Evolutionary conservation across 2,113 vertebrate genomes (phyloP), one percentile per base, ranked within the genome.

Genomic region (Lipophrys pholis): DNA sequence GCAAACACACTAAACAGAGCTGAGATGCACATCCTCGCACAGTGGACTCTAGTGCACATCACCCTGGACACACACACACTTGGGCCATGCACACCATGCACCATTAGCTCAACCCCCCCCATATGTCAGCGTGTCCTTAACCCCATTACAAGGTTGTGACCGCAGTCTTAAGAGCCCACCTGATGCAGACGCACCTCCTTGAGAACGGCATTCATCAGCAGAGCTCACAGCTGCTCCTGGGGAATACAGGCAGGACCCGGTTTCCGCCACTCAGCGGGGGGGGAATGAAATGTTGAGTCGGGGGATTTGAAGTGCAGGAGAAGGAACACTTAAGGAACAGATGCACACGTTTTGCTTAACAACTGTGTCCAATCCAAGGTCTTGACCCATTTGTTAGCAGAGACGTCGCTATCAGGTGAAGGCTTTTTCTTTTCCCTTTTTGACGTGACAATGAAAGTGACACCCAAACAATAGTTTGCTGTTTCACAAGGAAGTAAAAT

Each of bases 141-240:
- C 83, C 85, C 85, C 74, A 81, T 90, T 84, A 87, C 81, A 54
- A 81, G 87, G 80, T 83, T 76, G 46, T 16, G 81, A 73, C 85
- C 75, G 21, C 0, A 4, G 17, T 35, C 43, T 67, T 67, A 40
- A 74, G 59, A 81, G 85, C 78, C 90, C 91, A 95, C 95, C 94
- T 94, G 94, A 69, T 40, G 11, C 76, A 78, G 38, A 78, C 61
- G 51, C 59, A 5, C 55, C 7, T 71, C 48, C 70, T 90, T 59
- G 87, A 90, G 92, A 91, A 85, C 4, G 21, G 88, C 85, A 90
- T 92, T 83, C 86, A 91, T 92, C 90, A 91, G 76, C 80, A 3
- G 83, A 84, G 83, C 90, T 76, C 88, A 66, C 89, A 63, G 21
- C 57, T 42, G 16, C 66, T 56, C 12, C 15, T 40, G 17, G 73